These are phyloP conservation scores for Sturnus vulgaris DNA, from an alignment of 2,113 vertebrate genomes.

Conservation along the genomic window DNA sequence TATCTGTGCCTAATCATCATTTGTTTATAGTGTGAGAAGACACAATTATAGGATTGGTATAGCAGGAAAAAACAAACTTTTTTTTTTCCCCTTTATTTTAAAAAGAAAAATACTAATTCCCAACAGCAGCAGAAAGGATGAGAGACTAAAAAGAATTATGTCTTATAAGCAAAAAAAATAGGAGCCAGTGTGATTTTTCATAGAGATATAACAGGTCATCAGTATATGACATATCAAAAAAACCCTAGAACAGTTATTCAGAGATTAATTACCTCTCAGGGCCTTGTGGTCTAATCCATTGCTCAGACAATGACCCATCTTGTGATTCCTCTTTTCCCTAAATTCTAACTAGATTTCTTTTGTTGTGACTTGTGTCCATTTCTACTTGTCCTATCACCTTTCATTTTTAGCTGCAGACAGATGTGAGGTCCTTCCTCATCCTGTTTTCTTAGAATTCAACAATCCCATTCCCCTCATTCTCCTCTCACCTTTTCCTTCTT, in stretches of 20 bases:
- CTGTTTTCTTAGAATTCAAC: not conserved
- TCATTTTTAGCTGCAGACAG: not conserved
- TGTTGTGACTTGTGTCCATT: not conserved
- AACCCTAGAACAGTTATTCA: not conserved
- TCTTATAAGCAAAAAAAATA: not conserved
- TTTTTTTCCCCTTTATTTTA: not conserved
- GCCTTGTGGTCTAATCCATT: not conserved
- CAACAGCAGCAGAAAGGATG: not conserved
- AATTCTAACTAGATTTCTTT: not conserved
- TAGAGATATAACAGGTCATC: not conserved
- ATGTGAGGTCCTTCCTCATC: not conserved
- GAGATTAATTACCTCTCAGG: not conserved
- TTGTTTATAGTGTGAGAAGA: not conserved
- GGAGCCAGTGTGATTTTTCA: not conserved
- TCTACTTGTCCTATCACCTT: not conserved
- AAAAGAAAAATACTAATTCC: not conserved
- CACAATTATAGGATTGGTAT: not conserved
- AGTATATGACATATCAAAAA: not conserved
- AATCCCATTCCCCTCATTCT: not conserved
- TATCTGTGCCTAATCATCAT: not conserved
- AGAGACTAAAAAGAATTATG: not conserved
- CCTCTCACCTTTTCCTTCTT: not conserved
- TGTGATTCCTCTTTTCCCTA: not conserved
- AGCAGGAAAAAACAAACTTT: not conserved
- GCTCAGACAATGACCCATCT: accelerated